phyloP scores from a whole-genome alignment of 2,888 invertebrate species.

The Agriopis marginaria region DNA sequence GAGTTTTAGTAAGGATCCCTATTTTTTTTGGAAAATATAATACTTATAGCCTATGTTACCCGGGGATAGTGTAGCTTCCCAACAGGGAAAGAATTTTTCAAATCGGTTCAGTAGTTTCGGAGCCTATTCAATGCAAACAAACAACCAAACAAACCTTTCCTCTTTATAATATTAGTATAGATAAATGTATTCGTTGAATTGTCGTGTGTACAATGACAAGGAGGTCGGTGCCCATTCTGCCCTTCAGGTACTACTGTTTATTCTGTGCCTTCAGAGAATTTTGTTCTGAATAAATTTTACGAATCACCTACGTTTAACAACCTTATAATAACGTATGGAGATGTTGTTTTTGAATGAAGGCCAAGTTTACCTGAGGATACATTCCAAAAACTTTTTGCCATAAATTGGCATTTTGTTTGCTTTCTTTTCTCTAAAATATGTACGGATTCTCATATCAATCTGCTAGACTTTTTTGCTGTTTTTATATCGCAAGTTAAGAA shows the following conservation, averaged over 20 bases:
- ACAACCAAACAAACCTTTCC: no score
- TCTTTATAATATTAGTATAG: no score
- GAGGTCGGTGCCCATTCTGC: conserved; percentile 37
- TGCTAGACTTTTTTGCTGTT: not conserved
- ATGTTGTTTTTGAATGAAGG: conserved; percentile 7
- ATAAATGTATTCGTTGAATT: conserved; percentile 39
- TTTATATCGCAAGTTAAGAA: not conserved
- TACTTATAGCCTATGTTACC: no score
- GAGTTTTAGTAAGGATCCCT: no score
- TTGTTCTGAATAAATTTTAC: conserved; percentile 29
- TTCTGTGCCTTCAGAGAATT: conserved; percentile 32
- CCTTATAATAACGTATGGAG: conserved; percentile 11
- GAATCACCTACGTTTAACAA: conserved; percentile 18
- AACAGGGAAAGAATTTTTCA: no score
- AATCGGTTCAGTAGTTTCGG: no score
- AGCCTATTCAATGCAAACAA: no score
- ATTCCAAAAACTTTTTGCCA: conserved; percentile 5
- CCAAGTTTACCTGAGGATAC: conserved; percentile 9
- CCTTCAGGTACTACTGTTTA: conserved; percentile 26
- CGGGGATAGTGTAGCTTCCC: no score
- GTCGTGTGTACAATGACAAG: conserved; percentile 34
- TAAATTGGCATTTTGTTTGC: conserved; percentile 2
- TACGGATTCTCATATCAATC: conserved; percentile 5
- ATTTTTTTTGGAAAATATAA: no score
- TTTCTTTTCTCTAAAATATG: conserved; percentile 9